Evolutionary conservation across 1,140 invertebrate genomes (phyloP).

Genomic region (Drosophila biarmipes): DNA sequence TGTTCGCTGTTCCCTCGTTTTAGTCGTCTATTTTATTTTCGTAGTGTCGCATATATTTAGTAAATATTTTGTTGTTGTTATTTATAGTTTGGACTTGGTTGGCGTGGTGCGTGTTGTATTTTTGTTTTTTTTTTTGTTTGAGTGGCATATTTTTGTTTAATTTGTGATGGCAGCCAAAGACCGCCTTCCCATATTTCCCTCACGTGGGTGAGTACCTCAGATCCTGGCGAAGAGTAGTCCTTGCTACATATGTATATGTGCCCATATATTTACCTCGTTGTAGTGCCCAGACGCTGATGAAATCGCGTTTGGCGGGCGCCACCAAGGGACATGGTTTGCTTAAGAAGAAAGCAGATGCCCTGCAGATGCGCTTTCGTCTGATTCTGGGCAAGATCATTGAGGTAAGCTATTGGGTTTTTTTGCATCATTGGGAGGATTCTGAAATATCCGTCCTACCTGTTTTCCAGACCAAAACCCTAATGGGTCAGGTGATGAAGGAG

Average conservation of each 20-base stretch:
- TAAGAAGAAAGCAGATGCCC: constrained; percentile 99
- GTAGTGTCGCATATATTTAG: constrained; percentile 76
- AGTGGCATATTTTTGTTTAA: constrained; percentile 26
- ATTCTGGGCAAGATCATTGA: constrained; percentile 99
- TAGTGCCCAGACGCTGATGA: constrained; percentile 91
- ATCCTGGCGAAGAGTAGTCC: background rate
- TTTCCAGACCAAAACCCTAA: constrained; percentile 93
- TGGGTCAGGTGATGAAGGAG: constrained; percentile 99
- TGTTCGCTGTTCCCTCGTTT: constrained; percentile 30
- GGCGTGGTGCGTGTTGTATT: constrained; percentile 36
- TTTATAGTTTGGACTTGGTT: constrained; percentile 63
- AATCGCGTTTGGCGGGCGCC: constrained; percentile 95
- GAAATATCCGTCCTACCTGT: background rate
- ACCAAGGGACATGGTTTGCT: constrained; percentile 99
- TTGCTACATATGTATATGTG: background rate
- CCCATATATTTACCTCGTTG: too few species aligned
- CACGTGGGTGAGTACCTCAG: constrained; percentile 95
- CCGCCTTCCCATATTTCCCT: constrained; percentile 97
- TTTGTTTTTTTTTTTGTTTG: constrained; percentile 6
- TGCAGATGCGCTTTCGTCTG: constrained; percentile 98
- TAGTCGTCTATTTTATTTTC: constrained; percentile 62
- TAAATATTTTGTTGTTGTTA: constrained; percentile 78
- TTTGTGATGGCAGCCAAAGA: constrained; percentile 95
- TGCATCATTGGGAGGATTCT: background rate
- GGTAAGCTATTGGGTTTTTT: constrained; percentile 86